These are phyloP conservation scores for Eptatretus burgeri DNA, from an alignment of 2,113 vertebrate genomes.

Conservation along the genomic window DNA sequence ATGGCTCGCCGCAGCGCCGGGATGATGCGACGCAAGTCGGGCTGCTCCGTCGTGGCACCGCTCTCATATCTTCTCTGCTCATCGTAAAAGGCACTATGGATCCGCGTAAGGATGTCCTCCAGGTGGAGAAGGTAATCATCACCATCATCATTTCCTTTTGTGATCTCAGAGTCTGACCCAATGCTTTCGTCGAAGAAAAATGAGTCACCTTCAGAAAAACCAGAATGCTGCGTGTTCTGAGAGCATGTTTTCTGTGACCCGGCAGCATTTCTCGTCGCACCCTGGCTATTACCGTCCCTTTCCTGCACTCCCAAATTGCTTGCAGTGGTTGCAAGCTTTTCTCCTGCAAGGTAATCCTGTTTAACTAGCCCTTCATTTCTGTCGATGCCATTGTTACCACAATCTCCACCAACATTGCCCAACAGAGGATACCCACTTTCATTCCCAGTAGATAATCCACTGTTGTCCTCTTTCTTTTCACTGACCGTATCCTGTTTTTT, in stretches of 20 bases:
- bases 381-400: too few relatives aligned
- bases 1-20: conserved; percentile 58
- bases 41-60: conserved; percentile 27
- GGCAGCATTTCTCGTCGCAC: neutral
- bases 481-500: too few relatives aligned
- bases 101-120: conserved; percentile 58
- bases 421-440: too few relatives aligned
- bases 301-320: neutral
- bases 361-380: conserved; percentile 12
- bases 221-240: conserved; percentile 73
- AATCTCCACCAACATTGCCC: too few relatives aligned
- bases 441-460: too few relatives aligned
- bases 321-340: neutral
- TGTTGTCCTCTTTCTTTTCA: too few relatives aligned
- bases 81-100: conserved; percentile 55
- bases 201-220: conserved; percentile 52
- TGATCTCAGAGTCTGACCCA: neutral
- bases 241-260: conserved; percentile 47
- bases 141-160: conserved; percentile 31
- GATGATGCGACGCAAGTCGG: conserved; percentile 65
- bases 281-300: neutral
- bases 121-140: conserved; percentile 82
- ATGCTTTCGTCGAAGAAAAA: conserved; percentile 35
- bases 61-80: conserved; percentile 21
- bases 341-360: conserved; percentile 16